Evolutionary conservation across 92 coral and sea anemone genomes (phyloP), one percentile per base, ranked within the genome.

Genomic region (Porites rus): DNA sequence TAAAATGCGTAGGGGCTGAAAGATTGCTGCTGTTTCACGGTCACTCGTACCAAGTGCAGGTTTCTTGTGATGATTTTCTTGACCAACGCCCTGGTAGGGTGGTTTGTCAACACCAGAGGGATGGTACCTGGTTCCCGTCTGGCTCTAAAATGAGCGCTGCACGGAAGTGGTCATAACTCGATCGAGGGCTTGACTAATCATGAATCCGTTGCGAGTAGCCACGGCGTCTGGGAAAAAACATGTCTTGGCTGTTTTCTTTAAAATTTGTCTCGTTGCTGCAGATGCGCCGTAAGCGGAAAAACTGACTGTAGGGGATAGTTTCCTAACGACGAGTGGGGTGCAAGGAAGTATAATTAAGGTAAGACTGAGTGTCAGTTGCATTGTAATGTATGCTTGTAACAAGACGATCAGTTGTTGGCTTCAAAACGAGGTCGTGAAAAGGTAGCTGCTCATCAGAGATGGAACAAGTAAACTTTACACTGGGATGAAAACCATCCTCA

Each of bases 231-330:
- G 84, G 77, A 59, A 76, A 77, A 75, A 64, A 19, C 85, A 84
- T 89, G 24, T 50, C 59, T 21, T 59, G 21, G 31, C 69, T 53
- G 20, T 83, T 60, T 53, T 64, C 14, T 25, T 65, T 20, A 65
- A 89, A 89, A 62, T 76, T 85, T 11, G 24, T 77, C 25, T 71
- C 76, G 22, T 84, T 84, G 10, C 90, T 85, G 73, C 92, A 89
- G 77, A 89, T 59, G 83, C 89, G 92, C 20, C 88, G 80, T 51
- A 88, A 76, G 43, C 91, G 89, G 62, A 88, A 82, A 64, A 88
- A 88, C 66, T 83, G 84, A n/a, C 77, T 20, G 61, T 53, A 75
- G 17, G 89, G 92, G 51, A 83, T 83, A 18, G 92, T 64, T 11
- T 75, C 4, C 52, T 69, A 25, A 69, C 54, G 38, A 28, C 10